Conservation (phyloP, 2,888 invertebrate species). For the Ferdinandea cuprea region DNA sequence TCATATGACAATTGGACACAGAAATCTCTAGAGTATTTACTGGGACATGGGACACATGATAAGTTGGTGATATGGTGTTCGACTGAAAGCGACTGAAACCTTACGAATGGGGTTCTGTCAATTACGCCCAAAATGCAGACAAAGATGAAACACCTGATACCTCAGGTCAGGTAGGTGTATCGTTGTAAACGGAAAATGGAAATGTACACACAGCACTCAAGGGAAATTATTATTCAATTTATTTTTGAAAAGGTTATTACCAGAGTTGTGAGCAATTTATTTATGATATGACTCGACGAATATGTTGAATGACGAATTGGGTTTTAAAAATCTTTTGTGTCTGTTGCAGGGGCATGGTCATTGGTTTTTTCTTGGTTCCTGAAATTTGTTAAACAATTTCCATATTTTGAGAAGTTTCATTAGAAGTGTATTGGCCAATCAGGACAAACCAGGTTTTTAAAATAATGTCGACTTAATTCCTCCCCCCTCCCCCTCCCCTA, state of each 20-base stretch:
- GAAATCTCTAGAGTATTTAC: neutral
- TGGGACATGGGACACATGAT: neutral
- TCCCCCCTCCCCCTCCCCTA: too few relatives aligned
- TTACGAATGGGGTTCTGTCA: neutral
- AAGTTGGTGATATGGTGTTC: neutral
- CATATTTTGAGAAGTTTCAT: too few relatives aligned
- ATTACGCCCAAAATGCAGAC: neutral
- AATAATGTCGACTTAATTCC: too few relatives aligned
- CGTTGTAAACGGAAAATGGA: neutral
- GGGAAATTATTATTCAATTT: neutral
- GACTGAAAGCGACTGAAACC: neutral
- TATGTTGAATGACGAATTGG: neutral
- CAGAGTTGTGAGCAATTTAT: too few relatives aligned
- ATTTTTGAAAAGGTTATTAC: neutral
- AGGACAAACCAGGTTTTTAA: too few relatives aligned
- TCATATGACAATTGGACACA: conserved; percentile 6
- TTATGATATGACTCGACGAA: too few relatives aligned
- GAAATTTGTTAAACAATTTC: too few relatives aligned
- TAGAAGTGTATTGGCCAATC: too few relatives aligned
- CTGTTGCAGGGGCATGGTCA: too few relatives aligned
- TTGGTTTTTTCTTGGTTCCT: too few relatives aligned
- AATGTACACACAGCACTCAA: neutral
- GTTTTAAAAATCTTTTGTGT: too few relatives aligned
- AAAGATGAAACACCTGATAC: neutral
- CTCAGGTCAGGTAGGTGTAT: neutral